Evolutionary conservation across 1,140 invertebrate species (phyloP), one percentile per base, ranked within the genome.

Genomic region (Bombus vancouverensis): DNA sequence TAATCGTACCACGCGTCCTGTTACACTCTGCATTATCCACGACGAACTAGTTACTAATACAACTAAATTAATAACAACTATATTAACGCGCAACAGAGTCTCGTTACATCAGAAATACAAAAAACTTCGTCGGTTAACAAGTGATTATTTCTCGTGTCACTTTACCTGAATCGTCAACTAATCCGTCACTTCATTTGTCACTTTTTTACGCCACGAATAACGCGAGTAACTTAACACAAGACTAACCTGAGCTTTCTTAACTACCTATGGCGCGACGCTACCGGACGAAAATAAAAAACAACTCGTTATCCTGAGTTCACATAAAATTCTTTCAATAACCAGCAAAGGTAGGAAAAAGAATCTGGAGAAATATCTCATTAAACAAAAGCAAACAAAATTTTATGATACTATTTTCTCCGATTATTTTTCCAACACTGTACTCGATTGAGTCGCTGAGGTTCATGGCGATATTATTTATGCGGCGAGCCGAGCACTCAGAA

Each of bases 381-480:
- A 37, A 39, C 3, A 22, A 22, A 22, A 34, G 22, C 3, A 5
- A 25, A 70, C 3, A 4, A 70, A 70, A 37, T 70, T 39, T 37
- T 25, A 70, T 0, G 3, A 42, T 5, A 10, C 68, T 4, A 9
- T 13, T 42, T 28, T 5, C 25, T 28, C 25, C 4, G 70, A 42
- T 71, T 42, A n/a, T n/a, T 42, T 28, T 28, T 2, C 37, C 10
- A 15, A 71, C 70, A n/a, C 0, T 8, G 25, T n/a, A 34, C 15
- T 47, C n/a, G 42, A 34, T 28, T 15, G 28, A 39, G 22, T 37
- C 3, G 22, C 22, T 10, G 13, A 12, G 28, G n/a, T n/a, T 42
- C 37, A 25, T 32, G 12, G 47, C 42, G 81, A 57, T 39, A 39
- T 68, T 76, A 77, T 68, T 83, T 77, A 68, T 44, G 72, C 22